Percentiles rank a stretch among this genome's conserved stretches.
These are phyloP conservation scores for Athetis lepigone DNA, from an alignment of 2,888 invertebrate genomes.

Conservation along the genomic window DNA sequence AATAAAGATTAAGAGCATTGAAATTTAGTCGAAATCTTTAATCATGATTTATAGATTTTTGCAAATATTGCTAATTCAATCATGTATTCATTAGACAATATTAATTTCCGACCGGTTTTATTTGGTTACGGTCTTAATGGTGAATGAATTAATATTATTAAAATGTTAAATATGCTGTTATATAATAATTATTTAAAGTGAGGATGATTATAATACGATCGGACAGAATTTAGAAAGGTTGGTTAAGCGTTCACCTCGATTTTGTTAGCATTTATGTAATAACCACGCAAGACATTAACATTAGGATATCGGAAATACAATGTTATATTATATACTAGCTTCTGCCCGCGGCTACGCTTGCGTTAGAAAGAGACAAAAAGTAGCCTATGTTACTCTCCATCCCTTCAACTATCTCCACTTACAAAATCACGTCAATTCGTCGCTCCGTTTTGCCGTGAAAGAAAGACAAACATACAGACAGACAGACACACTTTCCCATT, in stretches of 20 bases:
- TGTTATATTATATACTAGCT: too few species aligned
- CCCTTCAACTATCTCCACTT: too few species aligned
- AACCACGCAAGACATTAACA: conserved; percentile 5
- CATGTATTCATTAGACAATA: conserved; percentile 31
- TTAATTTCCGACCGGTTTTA: conserved; percentile 5
- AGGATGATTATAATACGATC: conserved; percentile 19
- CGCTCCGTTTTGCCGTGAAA: too few species aligned
- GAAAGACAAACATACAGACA: too few species aligned
- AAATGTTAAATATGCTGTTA: conserved; percentile 27
- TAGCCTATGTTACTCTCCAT: too few species aligned
- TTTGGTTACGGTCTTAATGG: conserved; percentile 3
- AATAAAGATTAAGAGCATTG: too few species aligned
- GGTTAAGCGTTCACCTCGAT: conserved; percentile 20
- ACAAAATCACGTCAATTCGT: too few species aligned
- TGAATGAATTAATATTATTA: conserved; percentile 43
- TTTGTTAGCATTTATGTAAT: conserved; percentile 39
- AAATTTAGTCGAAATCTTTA: not conserved
- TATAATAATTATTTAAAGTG: conserved; percentile 19
- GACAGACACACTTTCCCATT: too few species aligned
- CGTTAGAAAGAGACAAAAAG: too few species aligned
- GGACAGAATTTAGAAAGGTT: conserved; percentile 57
- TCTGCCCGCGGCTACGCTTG: too few species aligned
- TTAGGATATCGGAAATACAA: conserved; percentile 22
- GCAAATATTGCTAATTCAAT: not conserved
- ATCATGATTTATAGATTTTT: too few species aligned